A percentile compares a stretch with the other conserved stretches of the same genome.
phyloP scores from a whole-genome alignment of 2,797 vertebrate species.

The Rhynchotus rufescens region DNA sequence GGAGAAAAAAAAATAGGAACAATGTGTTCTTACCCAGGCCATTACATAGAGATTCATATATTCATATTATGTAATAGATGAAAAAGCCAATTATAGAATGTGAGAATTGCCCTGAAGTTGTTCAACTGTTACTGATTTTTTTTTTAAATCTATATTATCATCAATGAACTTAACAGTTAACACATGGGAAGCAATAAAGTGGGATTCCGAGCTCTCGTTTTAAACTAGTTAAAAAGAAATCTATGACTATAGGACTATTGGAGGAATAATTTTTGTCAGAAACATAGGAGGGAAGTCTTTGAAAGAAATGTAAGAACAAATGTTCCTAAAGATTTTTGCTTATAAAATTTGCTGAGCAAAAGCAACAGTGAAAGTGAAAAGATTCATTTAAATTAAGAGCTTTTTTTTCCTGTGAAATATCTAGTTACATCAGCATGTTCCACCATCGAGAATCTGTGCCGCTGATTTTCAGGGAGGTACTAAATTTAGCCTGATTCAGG shows the following conservation, averaged over 20 bases:
- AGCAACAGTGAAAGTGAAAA: neutral
- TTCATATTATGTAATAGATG: neutral
- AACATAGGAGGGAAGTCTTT: neutral
- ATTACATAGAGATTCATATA: neutral
- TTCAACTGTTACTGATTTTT: neutral
- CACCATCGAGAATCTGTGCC: neutral
- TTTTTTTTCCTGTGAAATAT: neutral
- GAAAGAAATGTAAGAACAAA: neutral
- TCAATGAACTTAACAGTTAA: neutral
- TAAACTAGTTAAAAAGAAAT: neutral
- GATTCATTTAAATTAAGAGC: neutral
- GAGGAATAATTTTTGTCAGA: neutral
- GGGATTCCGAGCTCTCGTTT: constrained; percentile 23
- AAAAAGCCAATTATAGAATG: neutral
- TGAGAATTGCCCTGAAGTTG: neutral
- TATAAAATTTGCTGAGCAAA: neutral
- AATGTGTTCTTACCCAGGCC: neutral
- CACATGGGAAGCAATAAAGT: neutral
- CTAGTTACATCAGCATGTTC: neutral
- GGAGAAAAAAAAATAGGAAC: neutral
- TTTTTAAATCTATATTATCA: neutral
- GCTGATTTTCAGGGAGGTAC: neutral
- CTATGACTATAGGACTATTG: neutral
- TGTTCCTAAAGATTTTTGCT: neutral
- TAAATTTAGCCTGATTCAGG: neutral